These are phyloP conservation scores for Craterocephalus amniculus DNA, from an alignment of 2,797 vertebrate genomes.

Conservation along the genomic window DNA sequence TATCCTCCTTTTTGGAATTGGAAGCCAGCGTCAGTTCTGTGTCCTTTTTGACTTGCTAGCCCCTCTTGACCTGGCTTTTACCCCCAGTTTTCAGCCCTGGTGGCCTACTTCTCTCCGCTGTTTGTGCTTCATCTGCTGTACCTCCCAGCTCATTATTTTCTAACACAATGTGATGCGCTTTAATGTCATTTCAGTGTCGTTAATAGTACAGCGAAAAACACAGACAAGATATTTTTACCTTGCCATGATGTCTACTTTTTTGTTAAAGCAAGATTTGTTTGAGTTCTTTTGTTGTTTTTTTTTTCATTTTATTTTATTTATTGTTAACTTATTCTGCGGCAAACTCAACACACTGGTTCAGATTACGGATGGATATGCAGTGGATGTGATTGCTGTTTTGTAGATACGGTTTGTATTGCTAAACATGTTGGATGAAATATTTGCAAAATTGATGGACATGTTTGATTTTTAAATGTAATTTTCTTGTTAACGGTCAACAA, in stretches of 20 bases:
- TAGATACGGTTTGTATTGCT: conserved; percentile 50
- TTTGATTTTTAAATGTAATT: conserved; percentile 38
- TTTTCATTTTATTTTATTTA: conserved; percentile 64
- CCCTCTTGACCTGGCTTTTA: not conserved
- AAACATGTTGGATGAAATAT: conserved; percentile 1
- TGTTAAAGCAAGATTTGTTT: conserved; percentile 21
- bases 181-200: conserved; percentile 25
- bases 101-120: conserved; percentile 33
- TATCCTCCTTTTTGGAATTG: not conserved
- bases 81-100: conserved; percentile 9
- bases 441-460: conserved; percentile 1
- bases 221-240: conserved; percentile 18
- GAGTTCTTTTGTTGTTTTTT: conserved; percentile 11
- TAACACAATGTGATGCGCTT: conserved; percentile 19
- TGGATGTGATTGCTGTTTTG: conserved; percentile 25
- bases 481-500: conserved; percentile 20
- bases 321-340: conserved; percentile 74
- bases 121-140: conserved; percentile 46
- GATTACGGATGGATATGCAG: conserved; percentile 2
- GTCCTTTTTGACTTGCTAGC: conserved; percentile 6
- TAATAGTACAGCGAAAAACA: conserved; percentile 24
- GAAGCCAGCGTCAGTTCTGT: conserved; percentile 19
- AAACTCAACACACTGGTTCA: conserved; percentile 36
- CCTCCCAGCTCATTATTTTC: conserved; percentile 21
- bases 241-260: conserved; percentile 34